These are phyloP conservation scores for Meandrusa payeni DNA, from an alignment of 2,888 invertebrate species.

Conservation along the genomic window DNA sequence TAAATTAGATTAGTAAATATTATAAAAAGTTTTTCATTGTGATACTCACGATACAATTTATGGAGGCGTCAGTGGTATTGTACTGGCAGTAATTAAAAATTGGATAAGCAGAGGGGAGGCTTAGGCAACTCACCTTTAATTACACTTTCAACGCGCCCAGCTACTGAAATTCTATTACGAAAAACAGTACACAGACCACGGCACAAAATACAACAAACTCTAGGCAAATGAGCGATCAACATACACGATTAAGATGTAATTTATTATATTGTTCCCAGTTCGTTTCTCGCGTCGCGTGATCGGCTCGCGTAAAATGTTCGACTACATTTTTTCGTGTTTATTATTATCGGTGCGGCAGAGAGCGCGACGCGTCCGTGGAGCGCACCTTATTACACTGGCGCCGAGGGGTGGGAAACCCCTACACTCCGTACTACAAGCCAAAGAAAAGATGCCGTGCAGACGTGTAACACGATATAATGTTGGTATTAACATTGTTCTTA, in stretches of 20 bases:
- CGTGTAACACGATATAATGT: not conserved
- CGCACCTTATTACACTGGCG: slow-evolving; percentile 53
- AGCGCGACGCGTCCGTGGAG: slow-evolving; percentile 39
- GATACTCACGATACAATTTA: too few relatives aligned
- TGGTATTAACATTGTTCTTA: too few relatives aligned
- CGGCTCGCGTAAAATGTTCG: slow-evolving; percentile 32
- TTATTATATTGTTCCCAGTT: slow-evolving; percentile 19
- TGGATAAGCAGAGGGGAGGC: not conserved
- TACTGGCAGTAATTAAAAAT: not conserved
- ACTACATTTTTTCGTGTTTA: slow-evolving; percentile 65
- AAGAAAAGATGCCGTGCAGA: slow-evolving; percentile 40
- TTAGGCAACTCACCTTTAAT: slow-evolving; percentile 44
- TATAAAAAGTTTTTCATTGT: too few relatives aligned
- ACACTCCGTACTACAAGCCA: slow-evolving; percentile 65
- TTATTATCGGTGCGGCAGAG: slow-evolving; percentile 35
- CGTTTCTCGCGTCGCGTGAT: slow-evolving; percentile 31
- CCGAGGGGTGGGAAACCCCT: slow-evolving; percentile 61
- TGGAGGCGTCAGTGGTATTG: too few relatives aligned
- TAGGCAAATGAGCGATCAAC: slow-evolving; percentile 20
- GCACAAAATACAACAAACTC: slow-evolving; percentile 31
- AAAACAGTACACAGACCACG: slow-evolving; percentile 40
- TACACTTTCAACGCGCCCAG: slow-evolving; percentile 34
- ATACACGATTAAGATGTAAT: slow-evolving; percentile 34
- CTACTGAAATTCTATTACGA: slow-evolving; percentile 28
- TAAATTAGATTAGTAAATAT: too few relatives aligned